Base-by-base conservation (phyloP, 2,888 invertebrate species). In the Holacanthella duospinosa region DNA sequence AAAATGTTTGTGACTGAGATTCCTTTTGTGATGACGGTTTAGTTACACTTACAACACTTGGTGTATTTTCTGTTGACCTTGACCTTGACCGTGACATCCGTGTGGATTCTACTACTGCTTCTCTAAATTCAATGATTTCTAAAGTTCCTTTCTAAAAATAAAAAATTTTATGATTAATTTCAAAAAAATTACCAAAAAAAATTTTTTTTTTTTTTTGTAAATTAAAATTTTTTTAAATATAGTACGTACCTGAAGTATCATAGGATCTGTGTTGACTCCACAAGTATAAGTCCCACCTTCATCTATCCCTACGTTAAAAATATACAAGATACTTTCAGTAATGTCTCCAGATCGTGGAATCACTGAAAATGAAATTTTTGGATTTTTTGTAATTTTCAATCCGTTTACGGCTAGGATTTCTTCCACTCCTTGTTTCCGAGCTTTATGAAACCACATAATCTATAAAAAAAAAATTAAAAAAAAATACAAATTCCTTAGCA, bases 371-470 rank as follows among this genome's bases (percentile, higher is more conserved):
- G 66, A 59, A 16, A 71, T 58, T 43, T 66, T 60, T 3, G 69
- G 65, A 58, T 68, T 70, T 53, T 60, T 67, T 12, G 65, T 62
- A 16, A 71, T 66, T 59, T 70, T 68, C 9, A 71, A 60, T 16
- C 57, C 65, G 29, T 70, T 70, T 24, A 71, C 67, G 12, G 63
- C 68, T 16, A 71, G 53, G 28, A 71, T 59, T 12, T 43, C 44
- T 29, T 69, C 66, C 19, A 65, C 63, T 19, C 56, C 58, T 12
- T 61, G 66, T 44, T 67, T 65, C 29, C 61, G 55, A 19, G 6
- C 60, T 60, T 63, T 68, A 2, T n/a, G 21, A 48, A 67, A 53
- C 71, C 71, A 71, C 57, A 70, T 67, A 6, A 71, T 63, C 71
- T 71, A 53, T n/a, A n/a, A n/a, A n/a, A n/a, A n/a, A n/a, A n/a